Base-by-base conservation (phyloP, 2,888 invertebrate genomes). In the Eueremaeus valkanovi region DNA sequence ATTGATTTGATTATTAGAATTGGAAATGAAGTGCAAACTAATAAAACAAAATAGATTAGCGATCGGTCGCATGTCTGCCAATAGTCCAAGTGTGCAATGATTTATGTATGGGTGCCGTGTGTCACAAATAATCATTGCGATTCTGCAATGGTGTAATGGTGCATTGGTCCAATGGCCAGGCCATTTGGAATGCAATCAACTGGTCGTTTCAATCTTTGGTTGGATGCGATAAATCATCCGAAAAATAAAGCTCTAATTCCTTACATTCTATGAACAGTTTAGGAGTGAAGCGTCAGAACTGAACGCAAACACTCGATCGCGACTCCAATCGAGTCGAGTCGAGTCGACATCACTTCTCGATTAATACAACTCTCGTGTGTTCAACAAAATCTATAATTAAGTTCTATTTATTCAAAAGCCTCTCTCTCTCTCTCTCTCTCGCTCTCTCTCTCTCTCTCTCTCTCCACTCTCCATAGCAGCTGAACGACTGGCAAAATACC, bases 101-200 rank as follows among this genome's bases (percentile, higher is more conserved):
- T 63, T 63, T 63, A 63, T 63, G 63, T 63, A 31, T 33, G 63
- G 63, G 63, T 63, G 63, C 63, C 33, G 5, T 21, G 24, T 31
- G 58, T 58, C 58, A 58, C 58, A 58, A 58, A 58, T 58, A n/a
- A n/a, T n/a, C n/a, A n/a, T n/a, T n/a, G n/a, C n/a, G 8, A 33
- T 8, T 63, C 33, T 63, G 63, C 63, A 63, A 63, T 63, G 63
- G 31, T 63, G 63, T 63, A 31, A 21, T 31, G 63, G 63, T 63
- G 63, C 63, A 33, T 33, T 21, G 24, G 11, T 36, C 11, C 11
- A 63, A 63, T 63, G 27, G 31, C 31, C 16, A 63, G 63, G 31
- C 63, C 63, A 63, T 33, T 63, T 63, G 63, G 63, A 63, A 63
- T 63, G 63, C 63, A 63, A 63, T 63, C 63, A 63, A 63, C 63